Evolutionary conservation across 2,797 vertebrate genomes (phyloP), one percentile per base, ranked within the genome.

Genomic region (Erethizon dorsatum): DNA sequence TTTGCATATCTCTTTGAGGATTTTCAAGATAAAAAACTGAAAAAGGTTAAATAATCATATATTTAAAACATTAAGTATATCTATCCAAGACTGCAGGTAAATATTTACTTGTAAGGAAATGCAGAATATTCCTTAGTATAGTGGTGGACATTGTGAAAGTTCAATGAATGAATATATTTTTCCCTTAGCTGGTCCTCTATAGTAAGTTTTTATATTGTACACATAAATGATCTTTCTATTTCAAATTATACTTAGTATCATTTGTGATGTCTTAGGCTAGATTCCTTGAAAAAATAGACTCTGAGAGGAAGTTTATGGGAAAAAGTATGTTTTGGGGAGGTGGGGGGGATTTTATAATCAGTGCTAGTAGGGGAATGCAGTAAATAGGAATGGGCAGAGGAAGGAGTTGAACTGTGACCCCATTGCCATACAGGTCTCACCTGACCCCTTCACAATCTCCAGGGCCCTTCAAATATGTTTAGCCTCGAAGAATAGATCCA

Each of bases 201-300:
- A 71, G 83, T 75, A 7, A 65, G 33, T 90, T 94, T 87, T 54
- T 85, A 61, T 18, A 31, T 65, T 88, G 47, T n/a, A 47, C 22
- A 86, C 10, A 69, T 47, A 90, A 61, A 61, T n/a, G n/a, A 56
- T 73, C 80, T 94, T 91, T 88, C 31, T 47, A 82, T 71, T 95
- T 92, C 78, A 88, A 87, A 85, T 90, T 88, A 90, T 24, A 71
- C 31, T 79, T 75, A 86, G 31, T 93, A 65, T 83, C 17, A 92
- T n/a, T 78, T 14, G 56, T 78, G 6, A 33, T 83, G 41, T 79
- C 6, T 56, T 82, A 73, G 47, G 47, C 88, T 73, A 94, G 31
- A 95, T 54, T 91, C 59, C 61, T 93, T 88, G 73, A 56, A 65
- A 96, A 96, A 96, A 57, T 13, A 90, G 54, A 90, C 28, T 71